phyloP scores from a whole-genome alignment of 2,888 invertebrate genomes.

The Drosophila melanocephala region DNA sequence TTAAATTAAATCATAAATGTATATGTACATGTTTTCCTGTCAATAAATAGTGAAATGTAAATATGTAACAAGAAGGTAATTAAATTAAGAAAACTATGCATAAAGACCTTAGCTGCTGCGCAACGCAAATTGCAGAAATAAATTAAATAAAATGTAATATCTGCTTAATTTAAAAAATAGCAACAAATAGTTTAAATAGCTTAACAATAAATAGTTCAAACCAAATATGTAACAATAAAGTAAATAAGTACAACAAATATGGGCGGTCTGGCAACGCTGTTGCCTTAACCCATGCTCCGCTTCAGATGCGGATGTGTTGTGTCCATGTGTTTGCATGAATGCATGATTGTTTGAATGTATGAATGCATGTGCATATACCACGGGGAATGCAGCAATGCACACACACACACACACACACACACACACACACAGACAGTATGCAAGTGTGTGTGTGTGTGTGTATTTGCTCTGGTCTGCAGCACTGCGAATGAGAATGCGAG shows the following conservation, averaged over 20 bases:
- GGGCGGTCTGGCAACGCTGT: conserved; percentile 43
- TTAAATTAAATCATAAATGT: neutral
- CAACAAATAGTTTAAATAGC: no score
- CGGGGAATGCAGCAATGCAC: conserved; percentile 50
- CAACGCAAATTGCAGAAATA: neutral
- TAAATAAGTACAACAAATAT: neutral
- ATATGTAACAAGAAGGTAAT: neutral
- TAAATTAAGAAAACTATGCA: neutral
- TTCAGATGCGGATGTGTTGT: conserved; percentile 68
- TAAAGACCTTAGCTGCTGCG: neutral
- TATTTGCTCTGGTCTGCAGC: conserved; percentile 42
- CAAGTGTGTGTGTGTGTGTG: conserved; percentile 14
- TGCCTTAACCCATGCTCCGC: conserved; percentile 21
- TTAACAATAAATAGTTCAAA: neutral
- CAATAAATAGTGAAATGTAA: neutral
- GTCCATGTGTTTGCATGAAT: conserved; percentile 3
- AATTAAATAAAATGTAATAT: neutral
- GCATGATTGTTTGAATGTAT: neutral
- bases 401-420: conserved; percentile 11
- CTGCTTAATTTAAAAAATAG: neutral
- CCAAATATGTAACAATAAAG: neutral
- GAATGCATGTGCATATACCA: conserved; percentile 26
- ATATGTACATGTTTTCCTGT: neutral
- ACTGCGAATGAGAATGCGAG: conserved; percentile 56
- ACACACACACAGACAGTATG: neutral